Conservation (phyloP, 2,888 invertebrate genomes). For the Acrobasis repandana region DNA sequence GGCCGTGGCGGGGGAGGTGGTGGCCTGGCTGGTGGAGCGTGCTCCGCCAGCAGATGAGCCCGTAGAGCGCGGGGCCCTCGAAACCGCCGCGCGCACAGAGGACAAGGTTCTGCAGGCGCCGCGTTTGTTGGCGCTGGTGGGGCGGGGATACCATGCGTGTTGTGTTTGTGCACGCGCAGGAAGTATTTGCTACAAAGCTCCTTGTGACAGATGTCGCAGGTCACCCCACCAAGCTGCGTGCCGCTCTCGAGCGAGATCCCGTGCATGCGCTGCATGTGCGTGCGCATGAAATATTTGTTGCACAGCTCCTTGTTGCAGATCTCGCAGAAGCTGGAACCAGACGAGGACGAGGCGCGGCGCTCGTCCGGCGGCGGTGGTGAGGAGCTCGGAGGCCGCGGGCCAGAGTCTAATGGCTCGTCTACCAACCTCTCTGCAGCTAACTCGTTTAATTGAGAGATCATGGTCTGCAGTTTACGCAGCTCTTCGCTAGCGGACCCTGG, state of each 20-base stretch:
- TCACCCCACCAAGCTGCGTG: conserved; percentile 95
- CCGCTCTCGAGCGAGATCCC: conserved; percentile 97
- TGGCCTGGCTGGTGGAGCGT: conserved; percentile 85
- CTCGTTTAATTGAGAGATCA: conserved; percentile 94
- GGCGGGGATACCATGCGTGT: conserved; percentile 97
- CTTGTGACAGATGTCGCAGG: conserved; percentile 98
- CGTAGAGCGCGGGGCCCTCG: conserved; percentile 94
- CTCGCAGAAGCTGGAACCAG: conserved; percentile 94
- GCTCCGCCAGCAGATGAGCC: conserved; percentile 93
- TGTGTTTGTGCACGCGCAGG: conserved; percentile 97
- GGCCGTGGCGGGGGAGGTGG: conserved; percentile 75
- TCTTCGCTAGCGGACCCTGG: conserved; percentile 90
- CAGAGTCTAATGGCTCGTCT: conserved; percentile 59
- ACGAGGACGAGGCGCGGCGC: conserved; percentile 82
- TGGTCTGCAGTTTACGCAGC: conserved; percentile 93
- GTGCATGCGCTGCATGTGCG: conserved; percentile 99
- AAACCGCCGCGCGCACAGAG: conserved; percentile 93
- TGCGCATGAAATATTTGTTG: conserved; percentile 99
- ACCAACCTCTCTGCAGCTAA: conserved; percentile 84
- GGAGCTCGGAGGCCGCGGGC: conserved; percentile 60
- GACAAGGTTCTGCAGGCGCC: conserved; percentile 84
- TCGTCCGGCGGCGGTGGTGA: conserved; percentile 71
- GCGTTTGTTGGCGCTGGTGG: conserved; percentile 85
- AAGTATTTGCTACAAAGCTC: conserved; percentile 99
- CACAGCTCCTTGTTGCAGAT: conserved; percentile 99